Base-by-base conservation (phyloP, 2,797 vertebrate genomes). In the Chanos chanos region DNA sequence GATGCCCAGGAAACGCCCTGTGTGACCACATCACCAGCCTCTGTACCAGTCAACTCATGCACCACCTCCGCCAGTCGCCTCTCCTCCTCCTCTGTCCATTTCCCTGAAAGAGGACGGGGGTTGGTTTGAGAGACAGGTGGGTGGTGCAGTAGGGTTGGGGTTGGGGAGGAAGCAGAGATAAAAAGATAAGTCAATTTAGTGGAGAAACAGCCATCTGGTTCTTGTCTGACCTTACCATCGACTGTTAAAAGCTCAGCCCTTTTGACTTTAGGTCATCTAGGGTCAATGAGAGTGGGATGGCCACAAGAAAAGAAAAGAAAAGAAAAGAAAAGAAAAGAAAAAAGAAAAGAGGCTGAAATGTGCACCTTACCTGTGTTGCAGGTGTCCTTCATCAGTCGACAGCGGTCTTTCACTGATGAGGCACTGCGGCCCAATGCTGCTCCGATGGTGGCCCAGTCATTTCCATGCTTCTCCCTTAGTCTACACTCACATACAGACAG, bases 1-100 rank as follows among this genome's bases (percentile, higher is more conserved):
- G 90, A 90, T 3, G 97, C 97, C 97, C 97, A 99, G 0, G 96
- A 99, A 6, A 99, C 97, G 1, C 97, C 96, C 28, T 94, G 94
- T 0, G 97, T 99, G 68, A 99, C 95, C 7, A 92, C 94, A 25
- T 93, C 94, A 6, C 97, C 97, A 0, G 92, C 92, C 31, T 95
- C 87, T 3, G 92, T 96, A 50, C 95, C 96, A 0, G 97, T 96
- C 74, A 99, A 86, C 72, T 98, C 95, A 0, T 99, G 97, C 48
- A 99, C 97, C 40, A 98, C 95, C 77, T 97, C 94, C 0, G 97
- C 91, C 16, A 99, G 89, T 2, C 93, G 89, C 15, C 89, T 85
- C 76, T 99, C 97, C 84, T 99, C 97, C 58, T 97, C 95, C 82
- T 96, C 95, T 0, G 92, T 97, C 96, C 97, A 99, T 69, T 99